A percentile compares a stretch with the other conserved stretches of the same genome.
These are phyloP conservation scores for Acanthoscelides obtectus DNA, from an alignment of 2,888 invertebrate genomes.

Conservation along the genomic window DNA sequence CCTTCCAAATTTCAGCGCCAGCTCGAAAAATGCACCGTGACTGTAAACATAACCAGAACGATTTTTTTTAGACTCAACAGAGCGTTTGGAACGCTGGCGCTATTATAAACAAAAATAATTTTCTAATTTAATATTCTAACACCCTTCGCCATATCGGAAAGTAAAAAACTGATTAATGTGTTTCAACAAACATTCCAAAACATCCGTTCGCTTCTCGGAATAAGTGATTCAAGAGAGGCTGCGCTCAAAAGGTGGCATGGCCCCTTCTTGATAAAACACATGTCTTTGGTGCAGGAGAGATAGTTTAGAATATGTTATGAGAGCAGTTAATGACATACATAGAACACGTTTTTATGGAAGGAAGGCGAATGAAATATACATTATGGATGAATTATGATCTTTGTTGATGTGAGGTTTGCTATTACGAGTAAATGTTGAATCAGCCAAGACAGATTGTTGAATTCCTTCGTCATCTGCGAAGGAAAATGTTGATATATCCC, in stretches of 20 bases:
- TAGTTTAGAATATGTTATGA: neutral
- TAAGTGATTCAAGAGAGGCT: neutral
- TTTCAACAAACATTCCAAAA: conserved; percentile 1
- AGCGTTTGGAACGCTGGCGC: neutral
- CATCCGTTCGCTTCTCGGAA: neutral
- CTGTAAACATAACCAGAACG: neutral
- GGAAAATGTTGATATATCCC: too few species aligned
- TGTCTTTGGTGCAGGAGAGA: neutral
- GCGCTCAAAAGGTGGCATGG: neutral
- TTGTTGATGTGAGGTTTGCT: neutral
- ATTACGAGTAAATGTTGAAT: too few species aligned
- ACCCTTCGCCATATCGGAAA: neutral
- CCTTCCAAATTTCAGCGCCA: neutral
- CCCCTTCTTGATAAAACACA: neutral
- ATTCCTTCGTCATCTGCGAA: too few species aligned
- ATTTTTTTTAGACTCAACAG: neutral
- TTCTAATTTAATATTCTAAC: neutral
- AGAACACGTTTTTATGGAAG: neutral
- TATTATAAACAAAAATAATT: neutral
- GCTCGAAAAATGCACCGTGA: neutral
- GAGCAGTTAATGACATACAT: neutral
- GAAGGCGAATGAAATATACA: neutral
- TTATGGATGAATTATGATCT: neutral
- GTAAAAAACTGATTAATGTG: conserved; percentile 2
- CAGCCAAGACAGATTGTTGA: too few species aligned